A percentile compares a stretch with the other conserved stretches of the same genome.
These are phyloP conservation scores for Hesperia comma DNA, from an alignment of 2,888 invertebrate genomes.

Conservation along the genomic window DNA sequence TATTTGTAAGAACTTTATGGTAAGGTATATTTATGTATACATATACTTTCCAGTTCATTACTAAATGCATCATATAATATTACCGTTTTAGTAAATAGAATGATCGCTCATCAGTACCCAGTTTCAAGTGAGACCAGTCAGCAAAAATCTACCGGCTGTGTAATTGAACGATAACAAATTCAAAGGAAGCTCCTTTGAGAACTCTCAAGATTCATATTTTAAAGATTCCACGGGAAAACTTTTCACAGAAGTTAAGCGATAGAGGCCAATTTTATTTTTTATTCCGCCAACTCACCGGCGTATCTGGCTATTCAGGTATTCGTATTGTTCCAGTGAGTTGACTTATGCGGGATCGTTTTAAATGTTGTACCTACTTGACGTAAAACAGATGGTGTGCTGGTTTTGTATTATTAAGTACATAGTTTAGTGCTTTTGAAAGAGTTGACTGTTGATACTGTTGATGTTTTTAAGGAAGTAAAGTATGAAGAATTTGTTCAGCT, in stretches of 20 bases:
- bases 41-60: background rate
- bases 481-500: background rate
- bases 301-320: slow-evolving; percentile 15
- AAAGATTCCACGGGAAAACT: slow-evolving; percentile 29
- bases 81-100: background rate
- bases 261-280: slow-evolving; percentile 28
- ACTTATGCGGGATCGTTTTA: slow-evolving; percentile 11
- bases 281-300: slow-evolving; percentile 10
- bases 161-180: slow-evolving; percentile 43
- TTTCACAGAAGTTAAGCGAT: slow-evolving; percentile 23
- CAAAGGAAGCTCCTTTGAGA: slow-evolving; percentile 37
- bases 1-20: background rate
- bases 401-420: slow-evolving; percentile 12
- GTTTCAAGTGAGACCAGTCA: slow-evolving; percentile 1
- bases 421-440: background rate
- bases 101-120: slow-evolving; percentile 1
- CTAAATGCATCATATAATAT: no score
- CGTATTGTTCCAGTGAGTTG: slow-evolving; percentile 7
- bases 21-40: background rate
- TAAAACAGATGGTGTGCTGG: slow-evolving; percentile 10
- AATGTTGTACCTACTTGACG: slow-evolving; percentile 7
- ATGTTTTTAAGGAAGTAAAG: slow-evolving; percentile 11
- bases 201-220: slow-evolving; percentile 35
- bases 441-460: background rate
- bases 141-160: slow-evolving; percentile 30